Evolutionary conservation across 2,888 invertebrate genomes (phyloP), one percentile per base, ranked within the genome.

Genomic region (Altica lythri): DNA sequence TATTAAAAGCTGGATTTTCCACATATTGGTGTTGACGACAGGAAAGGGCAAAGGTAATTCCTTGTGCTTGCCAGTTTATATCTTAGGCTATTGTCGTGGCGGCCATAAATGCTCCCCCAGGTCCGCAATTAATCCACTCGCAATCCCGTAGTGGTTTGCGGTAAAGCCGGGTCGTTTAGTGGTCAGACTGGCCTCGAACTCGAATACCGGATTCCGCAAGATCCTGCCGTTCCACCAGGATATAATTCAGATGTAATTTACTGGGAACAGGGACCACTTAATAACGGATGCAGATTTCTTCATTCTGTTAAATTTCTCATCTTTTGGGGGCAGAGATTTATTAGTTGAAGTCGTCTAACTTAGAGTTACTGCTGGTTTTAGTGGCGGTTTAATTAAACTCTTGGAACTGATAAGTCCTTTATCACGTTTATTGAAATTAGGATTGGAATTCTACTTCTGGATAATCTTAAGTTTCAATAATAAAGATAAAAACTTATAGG

Each of bases 61-160:
- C 70, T 69, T 68, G 63, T 62, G 63, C 66, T 55, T 14, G 34
- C 48, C 66, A 66, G 68, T 70, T 70, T 71, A 71, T 72, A 69
- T 69, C 71, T 66, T 60, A 64, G 64, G 67, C 70, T 69, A 72
- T 74, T 72, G 72, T 73, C 71, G 69, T 62, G 66, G 65, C 62
- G 62, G 63, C 64, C 59, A 68, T 71, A 72, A 74, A 72, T 67
- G 72, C 62, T 72, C 73, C 72, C 72, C 63, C 61, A 68, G 72
- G 74, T 65, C 72, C 68, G 69, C 72, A 74, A 74, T 74, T 73
- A 74, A 74, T 74, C 72, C 73, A 69, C 64, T 66, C 57, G 66
- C 69, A 69, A 71, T 70, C 72, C 72, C 63, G 64, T 62, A 61
- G 66, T 63, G 65, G 72, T 69, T 69, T 65, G 69, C 61, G 70